Evolutionary conservation across 2,888 invertebrate genomes (phyloP).

Genomic region (Cylindroiulus punctatus): DNA sequence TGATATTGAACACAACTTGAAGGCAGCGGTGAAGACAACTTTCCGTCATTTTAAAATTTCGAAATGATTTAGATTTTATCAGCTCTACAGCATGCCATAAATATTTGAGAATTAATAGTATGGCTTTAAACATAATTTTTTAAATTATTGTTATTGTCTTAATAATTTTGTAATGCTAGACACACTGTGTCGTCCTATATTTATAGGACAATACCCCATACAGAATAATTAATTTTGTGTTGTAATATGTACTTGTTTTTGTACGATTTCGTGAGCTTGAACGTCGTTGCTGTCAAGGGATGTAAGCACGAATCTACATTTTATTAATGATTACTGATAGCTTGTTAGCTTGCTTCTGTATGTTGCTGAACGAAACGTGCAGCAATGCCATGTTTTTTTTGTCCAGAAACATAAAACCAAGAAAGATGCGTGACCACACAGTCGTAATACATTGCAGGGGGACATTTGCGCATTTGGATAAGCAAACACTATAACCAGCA

Average conservation of each 20-base stretch:
- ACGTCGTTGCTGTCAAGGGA: neutral
- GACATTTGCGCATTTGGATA: neutral
- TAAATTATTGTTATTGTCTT: neutral
- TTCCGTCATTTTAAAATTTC: conserved; percentile 7
- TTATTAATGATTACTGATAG: neutral
- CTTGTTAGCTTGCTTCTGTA: neutral
- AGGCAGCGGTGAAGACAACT: no score
- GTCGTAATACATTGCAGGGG: neutral
- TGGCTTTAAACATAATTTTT: no score
- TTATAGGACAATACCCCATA: neutral
- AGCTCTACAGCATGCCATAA: neutral
- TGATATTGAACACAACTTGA: neutral
- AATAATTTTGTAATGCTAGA: neutral
- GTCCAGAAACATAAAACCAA: neutral
- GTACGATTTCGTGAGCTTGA: neutral
- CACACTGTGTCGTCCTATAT: neutral
- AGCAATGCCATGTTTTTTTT: neutral
- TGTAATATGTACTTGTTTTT: conserved; percentile 12
- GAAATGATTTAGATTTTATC: neutral
- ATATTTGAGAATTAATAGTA: no score
- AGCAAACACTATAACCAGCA: conserved; percentile 1
- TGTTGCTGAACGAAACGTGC: neutral
- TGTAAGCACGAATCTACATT: neutral
- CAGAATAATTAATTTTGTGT: neutral
- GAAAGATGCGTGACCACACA: conserved; percentile 11